These are phyloP conservation scores for Alsophila aescularia DNA, from an alignment of 2,888 invertebrate species.

Conservation along the genomic window DNA sequence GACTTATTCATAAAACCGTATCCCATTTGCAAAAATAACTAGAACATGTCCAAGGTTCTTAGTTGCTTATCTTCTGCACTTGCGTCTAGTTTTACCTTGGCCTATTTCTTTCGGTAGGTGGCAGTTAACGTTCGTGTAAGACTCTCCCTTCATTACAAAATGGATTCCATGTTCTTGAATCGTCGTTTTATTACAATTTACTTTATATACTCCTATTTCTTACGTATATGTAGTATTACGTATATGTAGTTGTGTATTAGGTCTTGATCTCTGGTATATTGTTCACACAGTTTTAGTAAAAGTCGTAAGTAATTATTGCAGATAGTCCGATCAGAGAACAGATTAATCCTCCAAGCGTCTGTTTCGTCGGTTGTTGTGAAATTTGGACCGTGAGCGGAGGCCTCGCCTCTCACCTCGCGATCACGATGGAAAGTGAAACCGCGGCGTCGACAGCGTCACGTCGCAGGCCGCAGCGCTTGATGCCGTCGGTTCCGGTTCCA, in stretches of 20 bases:
- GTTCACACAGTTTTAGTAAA: conserved; percentile 40
- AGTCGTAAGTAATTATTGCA: conserved; percentile 25
- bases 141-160: neutral
- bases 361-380: conserved; percentile 76
- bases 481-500: conserved; percentile 76
- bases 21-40: no score
- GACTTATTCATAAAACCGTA: no score
- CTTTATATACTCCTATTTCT: neutral
- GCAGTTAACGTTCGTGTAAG: neutral
- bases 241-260: neutral
- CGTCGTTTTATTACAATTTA: neutral
- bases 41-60: neutral
- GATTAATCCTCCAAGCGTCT: conserved; percentile 56
- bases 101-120: conserved; percentile 3
- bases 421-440: conserved; percentile 83
- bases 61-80: neutral
- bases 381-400: conserved; percentile 75
- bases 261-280: neutral
- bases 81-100: conserved; percentile 1
- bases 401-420: conserved; percentile 77
- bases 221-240: neutral
- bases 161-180: neutral
- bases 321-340: conserved; percentile 51
- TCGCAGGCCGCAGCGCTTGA: conserved; percentile 66
- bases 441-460: conserved; percentile 72